Conservation (phyloP, 1,140 invertebrate species). For the Drosophila jambulina region DNA sequence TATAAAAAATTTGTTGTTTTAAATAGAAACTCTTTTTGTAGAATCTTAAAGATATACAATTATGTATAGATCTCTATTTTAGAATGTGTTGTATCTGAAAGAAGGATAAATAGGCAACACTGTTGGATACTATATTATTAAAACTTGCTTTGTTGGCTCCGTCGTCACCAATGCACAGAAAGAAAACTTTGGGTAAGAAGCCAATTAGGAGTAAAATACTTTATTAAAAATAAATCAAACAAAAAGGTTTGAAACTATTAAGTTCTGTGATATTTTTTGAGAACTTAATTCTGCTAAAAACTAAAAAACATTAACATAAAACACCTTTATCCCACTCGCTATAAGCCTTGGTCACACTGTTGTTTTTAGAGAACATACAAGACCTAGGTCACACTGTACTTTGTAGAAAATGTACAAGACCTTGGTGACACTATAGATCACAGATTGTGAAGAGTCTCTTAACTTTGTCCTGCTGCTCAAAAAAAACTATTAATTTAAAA, state of each 20-base stretch:
- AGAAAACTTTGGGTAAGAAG: neutral
- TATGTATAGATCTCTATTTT: neutral
- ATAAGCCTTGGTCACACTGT: no score
- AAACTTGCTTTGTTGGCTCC: constrained; percentile 46
- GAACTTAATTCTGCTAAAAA: no score
- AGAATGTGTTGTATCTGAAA: neutral
- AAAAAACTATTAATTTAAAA: neutral
- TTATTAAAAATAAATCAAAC: no score
- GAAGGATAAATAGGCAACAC: neutral
- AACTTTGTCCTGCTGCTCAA: neutral
- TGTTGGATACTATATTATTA: constrained; percentile 56
- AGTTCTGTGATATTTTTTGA: no score
- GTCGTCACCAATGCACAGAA: constrained; percentile 21
- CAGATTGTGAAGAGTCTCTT: neutral
- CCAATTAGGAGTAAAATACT: neutral
- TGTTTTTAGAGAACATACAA: no score
- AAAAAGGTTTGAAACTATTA: no score
- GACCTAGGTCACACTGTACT: neutral
- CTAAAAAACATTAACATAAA: no score
- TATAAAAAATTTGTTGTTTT: neutral
- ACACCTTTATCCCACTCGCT: no score
- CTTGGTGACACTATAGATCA: neutral
- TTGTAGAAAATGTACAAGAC: neutral
- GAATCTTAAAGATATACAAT: neutral
- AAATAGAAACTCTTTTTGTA: neutral